Evolutionary conservation across 2,888 invertebrate species (phyloP).

Genomic region (Achlya flavicornis): DNA sequence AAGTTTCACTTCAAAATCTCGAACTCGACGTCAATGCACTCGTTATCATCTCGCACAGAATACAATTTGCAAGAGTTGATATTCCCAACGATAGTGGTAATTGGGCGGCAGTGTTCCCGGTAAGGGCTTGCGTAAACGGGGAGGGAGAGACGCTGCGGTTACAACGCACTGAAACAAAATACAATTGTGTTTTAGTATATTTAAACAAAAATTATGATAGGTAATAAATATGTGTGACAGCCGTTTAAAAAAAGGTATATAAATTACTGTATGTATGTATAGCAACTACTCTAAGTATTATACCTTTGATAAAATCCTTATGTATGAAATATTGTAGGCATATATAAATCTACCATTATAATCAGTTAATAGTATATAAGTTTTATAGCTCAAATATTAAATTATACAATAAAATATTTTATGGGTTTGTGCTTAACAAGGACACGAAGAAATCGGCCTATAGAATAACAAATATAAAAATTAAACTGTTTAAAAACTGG

Average conservation of each 20-base stretch:
- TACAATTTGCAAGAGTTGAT: slow-evolving; percentile 74
- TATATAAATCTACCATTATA: not conserved
- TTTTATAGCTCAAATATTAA: not conserved
- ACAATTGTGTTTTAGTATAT: no score
- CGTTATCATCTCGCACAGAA: slow-evolving; percentile 52
- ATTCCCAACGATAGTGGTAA: slow-evolving; percentile 77
- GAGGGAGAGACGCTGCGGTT: slow-evolving; percentile 20
- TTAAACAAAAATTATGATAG: no score
- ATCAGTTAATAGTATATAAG: not conserved
- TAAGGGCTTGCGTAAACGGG: slow-evolving; percentile 18
- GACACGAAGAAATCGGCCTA: not conserved
- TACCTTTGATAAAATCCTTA: not conserved
- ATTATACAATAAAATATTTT: not conserved
- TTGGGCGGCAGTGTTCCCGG: slow-evolving; percentile 54
- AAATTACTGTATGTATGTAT: not conserved
- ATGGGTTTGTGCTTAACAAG: not conserved
- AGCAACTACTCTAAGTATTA: not conserved
- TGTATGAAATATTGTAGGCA: not conserved
- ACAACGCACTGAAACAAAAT: not conserved
- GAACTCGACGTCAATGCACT: slow-evolving; percentile 61
- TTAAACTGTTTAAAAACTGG: not conserved
- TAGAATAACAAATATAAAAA: not conserved
- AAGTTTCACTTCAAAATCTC: slow-evolving; percentile 45
- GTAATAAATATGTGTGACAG: no score
- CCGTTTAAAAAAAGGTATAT: not conserved